A percentile compares a stretch with the other conserved stretches of the same genome.
These are phyloP conservation scores for Scalopus aquaticus DNA, from an alignment of 2,113 vertebrate genomes.

Conservation along the genomic window DNA sequence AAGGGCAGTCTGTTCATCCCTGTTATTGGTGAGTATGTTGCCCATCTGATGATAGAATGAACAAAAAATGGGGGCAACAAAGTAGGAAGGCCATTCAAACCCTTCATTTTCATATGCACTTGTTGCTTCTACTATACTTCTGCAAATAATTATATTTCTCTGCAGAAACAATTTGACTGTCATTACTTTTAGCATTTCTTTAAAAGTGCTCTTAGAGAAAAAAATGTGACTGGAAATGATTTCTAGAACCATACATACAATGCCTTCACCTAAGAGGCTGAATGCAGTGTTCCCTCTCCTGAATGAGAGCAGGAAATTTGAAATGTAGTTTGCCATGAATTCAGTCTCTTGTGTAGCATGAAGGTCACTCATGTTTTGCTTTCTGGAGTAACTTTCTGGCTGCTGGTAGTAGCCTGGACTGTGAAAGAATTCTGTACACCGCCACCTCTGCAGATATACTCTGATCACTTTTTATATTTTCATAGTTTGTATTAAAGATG, in stretches of 20 bases:
- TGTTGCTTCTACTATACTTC: neutral
- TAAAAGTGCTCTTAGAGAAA: conserved; percentile 32
- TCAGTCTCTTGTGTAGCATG: neutral
- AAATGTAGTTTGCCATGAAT: neutral
- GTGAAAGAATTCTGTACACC: neutral
- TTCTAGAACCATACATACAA: neutral
- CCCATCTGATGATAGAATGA: conserved; percentile 35
- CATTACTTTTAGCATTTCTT: neutral
- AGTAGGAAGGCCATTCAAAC: neutral
- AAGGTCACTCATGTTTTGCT: neutral
- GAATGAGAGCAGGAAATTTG: accelerated
- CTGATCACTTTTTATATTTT: neutral
- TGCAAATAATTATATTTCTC: conserved; percentile 49
- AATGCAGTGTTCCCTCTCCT: neutral
- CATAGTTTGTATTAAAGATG: neutral
- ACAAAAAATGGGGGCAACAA: neutral
- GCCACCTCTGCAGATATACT: neutral
- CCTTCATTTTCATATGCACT: conserved; percentile 14
- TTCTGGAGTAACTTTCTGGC: conserved; percentile 1
- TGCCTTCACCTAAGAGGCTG: neutral
- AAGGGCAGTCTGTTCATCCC: neutral
- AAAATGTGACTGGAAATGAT: neutral
- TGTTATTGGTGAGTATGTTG: neutral
- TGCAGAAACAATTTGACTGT: neutral
- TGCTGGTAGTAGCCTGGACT: neutral